Base-by-base conservation (phyloP, 2,113 vertebrate species). In the Ploceus nigricollis region DNA sequence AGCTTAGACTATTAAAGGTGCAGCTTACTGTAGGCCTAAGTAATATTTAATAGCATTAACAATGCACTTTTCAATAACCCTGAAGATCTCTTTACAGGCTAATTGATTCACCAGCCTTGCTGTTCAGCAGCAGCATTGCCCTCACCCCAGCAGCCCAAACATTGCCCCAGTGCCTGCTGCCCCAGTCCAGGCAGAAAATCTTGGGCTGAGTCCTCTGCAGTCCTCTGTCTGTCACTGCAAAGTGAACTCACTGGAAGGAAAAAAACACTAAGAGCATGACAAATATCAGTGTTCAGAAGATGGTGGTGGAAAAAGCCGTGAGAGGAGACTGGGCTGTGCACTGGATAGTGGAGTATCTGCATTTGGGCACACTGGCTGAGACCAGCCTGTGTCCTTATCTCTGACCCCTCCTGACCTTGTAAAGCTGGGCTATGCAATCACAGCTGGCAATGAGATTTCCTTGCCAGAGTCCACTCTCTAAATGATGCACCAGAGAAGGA, bases 11-110 rank as follows among this genome's bases (percentile, higher is more conserved):
- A 97, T 97, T 97, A 97, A 98, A 98, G 95, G 92, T 56, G 90
- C 93, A 97, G 95, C 92, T 96, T 97, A 96, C 96, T 94, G 82
- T 76, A 95, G 96, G 93, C 94, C 40, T 98, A 97, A 98, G 97
- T 97, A 98, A 98, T 95, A 97, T 96, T 98, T 98, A 98, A 98
- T 97, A 97, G 82, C 93, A 98, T 98, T 98, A 98, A 97, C 91
- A 96, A 95, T 51, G 44, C 91, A 89, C 96, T 97, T 96, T 89
- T 87, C 78, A 95, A 70, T 85, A 93, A 88, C 90, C 83, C 75
- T 93, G 44, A n/a, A 80, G 96, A 96, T 97, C 96, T 95, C 92
- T 97, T 97, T 95, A 95, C 47, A 81, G 88, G 77, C 95, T 97
- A 93, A 96, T 96, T 35, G 89, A 97, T 96, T 96, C 53, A 31